Conservation (phyloP, 2,888 invertebrate genomes). For the Bimastos eiseni region DNA sequence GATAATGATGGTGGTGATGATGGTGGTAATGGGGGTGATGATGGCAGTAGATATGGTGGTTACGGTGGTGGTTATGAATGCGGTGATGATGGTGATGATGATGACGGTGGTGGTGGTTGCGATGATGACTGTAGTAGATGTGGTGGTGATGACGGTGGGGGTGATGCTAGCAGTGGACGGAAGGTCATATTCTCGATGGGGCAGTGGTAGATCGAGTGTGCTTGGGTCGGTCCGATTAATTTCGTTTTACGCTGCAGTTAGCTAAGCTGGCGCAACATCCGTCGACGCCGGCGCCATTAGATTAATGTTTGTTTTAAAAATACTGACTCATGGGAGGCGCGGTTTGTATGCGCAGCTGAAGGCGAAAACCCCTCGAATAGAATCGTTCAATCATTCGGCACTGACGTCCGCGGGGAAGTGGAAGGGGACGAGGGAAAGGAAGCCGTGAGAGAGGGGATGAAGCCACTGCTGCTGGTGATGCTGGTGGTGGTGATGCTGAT, state of each 20-base stretch:
- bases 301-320: conserved; percentile 13
- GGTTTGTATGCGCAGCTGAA: neutral
- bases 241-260: conserved; percentile 6
- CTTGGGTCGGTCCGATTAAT: neutral
- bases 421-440: neutral
- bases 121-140: no score
- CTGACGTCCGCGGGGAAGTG: neutral
- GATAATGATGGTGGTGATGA: neutral
- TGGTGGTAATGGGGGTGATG: neutral
- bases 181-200: neutral
- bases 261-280: conserved; percentile 7
- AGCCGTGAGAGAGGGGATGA: neutral
- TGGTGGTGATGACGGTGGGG: no score
- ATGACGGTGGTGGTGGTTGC: neutral
- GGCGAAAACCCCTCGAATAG: conserved; percentile 10
- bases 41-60: neutral
- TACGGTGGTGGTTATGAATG: neutral
- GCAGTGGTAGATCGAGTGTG: neutral
- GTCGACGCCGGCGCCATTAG: neutral
- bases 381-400: neutral
- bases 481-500: neutral
- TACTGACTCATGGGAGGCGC: neutral
- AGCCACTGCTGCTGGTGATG: neutral
- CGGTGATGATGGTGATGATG: neutral
- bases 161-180: neutral